Base-by-base conservation (phyloP, 2,797 vertebrate genomes). In the Gouania willdenowi region DNA sequence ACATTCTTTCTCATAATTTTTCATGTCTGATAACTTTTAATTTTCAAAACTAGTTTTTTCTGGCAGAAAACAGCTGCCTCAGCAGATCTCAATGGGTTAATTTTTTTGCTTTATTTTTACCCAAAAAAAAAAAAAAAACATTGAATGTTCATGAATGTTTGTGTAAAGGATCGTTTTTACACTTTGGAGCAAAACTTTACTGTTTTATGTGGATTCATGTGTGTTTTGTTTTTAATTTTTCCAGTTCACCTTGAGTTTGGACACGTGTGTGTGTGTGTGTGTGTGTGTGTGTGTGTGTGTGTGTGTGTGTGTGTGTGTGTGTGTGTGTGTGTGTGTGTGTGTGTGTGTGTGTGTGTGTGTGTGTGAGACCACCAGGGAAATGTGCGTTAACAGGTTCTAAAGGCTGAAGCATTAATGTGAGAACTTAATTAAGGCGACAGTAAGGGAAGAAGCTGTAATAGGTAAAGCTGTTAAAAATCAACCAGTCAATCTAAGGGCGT, bases 341-440 rank as follows among this genome's bases (percentile, higher is more conserved):
- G 13, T 30, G 6, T 39, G 31, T 30, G 22, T 37, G 43, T 61
- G 48, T 43, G 41, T 49, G 49, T 31, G 43, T 38, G 73, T 28
- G 56, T 64, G 64, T 82, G 75, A 89, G 90, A 91, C 89, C 92
- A 89, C 86, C 49, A 63, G 89, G 90, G 90, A 93, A 89, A 91
- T 82, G 86, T 82, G 81, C 75, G 82, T 83, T 90, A 92, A 91
- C 71, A 83, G 83, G 84, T 77, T 86, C 76, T 83, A 89, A 88
- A 71, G 68, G 65, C 68, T 64, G 75, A 57, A 71, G 63, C 83
- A 85, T 83, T 90, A 89, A 88, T 79, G 89, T 88, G 81, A 91
- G 89, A 89, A 88, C 89, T 93, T 93, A 94, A 94, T 95, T 97
- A 94, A 92, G 90, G 89, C 83, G 61, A 84, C 87, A 90, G 81